These are phyloP conservation scores for Allolobophora icterica DNA, from an alignment of 2,888 invertebrate species.

Conservation along the genomic window DNA sequence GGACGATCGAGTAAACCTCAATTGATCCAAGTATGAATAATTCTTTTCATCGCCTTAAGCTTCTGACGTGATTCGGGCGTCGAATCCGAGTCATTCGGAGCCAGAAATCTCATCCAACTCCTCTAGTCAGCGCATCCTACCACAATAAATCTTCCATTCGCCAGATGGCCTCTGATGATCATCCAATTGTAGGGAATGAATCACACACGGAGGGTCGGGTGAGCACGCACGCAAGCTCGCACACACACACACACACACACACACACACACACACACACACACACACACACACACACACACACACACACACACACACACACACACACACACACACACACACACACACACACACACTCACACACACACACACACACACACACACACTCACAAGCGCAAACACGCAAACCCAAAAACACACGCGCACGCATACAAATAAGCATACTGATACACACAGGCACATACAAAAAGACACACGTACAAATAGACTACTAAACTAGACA, in stretches of 20 bases:
- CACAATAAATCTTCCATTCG: not conserved
- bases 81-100: not conserved
- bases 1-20: not conserved
- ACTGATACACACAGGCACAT: not conserved
- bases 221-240: too few relatives aligned
- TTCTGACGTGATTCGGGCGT: not conserved
- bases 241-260: too few relatives aligned
- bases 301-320: not conserved
- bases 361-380: too few relatives aligned
- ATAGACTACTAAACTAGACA: not conserved
- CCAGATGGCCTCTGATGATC: not conserved
- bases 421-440: too few relatives aligned
- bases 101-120: not conserved
- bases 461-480: not conserved
- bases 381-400: not conserved
- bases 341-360: not conserved
- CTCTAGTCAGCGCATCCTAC: not conserved
- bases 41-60: not conserved
- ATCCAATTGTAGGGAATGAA: not conserved
- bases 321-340: not conserved
- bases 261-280: not conserved
- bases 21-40: not conserved
- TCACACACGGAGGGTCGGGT: too few relatives aligned
- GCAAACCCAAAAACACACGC: too few relatives aligned
- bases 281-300: not conserved